Conservation (phyloP, 2,797 vertebrate genomes). For the Lagodon rhomboides region DNA sequence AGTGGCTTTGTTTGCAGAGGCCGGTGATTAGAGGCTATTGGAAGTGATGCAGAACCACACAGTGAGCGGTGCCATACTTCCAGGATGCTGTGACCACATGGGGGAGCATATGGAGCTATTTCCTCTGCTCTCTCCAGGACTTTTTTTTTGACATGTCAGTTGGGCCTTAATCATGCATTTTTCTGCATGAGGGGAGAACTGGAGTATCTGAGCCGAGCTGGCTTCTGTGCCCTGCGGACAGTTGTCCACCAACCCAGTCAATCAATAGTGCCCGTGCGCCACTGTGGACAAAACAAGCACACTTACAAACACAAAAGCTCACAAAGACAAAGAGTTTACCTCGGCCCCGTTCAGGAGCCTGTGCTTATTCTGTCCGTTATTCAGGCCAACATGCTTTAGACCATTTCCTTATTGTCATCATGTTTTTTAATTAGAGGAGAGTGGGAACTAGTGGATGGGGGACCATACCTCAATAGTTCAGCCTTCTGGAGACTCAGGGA, state of each 20-base stretch:
- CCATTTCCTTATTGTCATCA: conserved; percentile 73
- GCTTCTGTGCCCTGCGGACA: conserved; percentile 61
- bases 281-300: conserved; percentile 52
- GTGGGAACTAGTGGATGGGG: conserved; percentile 65
- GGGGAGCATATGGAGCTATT: conserved; percentile 78
- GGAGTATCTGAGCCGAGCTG: conserved; percentile 71
- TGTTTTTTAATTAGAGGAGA: conserved; percentile 81
- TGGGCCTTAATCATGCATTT: conserved; percentile 79
- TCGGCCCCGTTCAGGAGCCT: conserved; percentile 36
- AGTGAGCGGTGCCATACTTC: conserved; percentile 59
- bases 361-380: conserved; percentile 66
- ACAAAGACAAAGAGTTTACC: conserved; percentile 56
- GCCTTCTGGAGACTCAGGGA: conserved; percentile 77
- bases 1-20: conserved; percentile 52
- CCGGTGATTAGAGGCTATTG: conserved; percentile 59
- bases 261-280: conserved; percentile 73
- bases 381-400: conserved; percentile 57
- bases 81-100: conserved; percentile 69
- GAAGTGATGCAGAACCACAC: conserved; percentile 60
- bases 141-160: conserved; percentile 81
- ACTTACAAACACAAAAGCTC: conserved; percentile 12
- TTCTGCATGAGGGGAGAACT: conserved; percentile 80
- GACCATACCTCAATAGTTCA: conserved; percentile 72
- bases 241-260: conserved; percentile 67
- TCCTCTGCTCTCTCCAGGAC: conserved; percentile 69